phyloP scores from a whole-genome alignment of 1,140 invertebrate genomes.

The Maconellicoccus hirsutus region DNA sequence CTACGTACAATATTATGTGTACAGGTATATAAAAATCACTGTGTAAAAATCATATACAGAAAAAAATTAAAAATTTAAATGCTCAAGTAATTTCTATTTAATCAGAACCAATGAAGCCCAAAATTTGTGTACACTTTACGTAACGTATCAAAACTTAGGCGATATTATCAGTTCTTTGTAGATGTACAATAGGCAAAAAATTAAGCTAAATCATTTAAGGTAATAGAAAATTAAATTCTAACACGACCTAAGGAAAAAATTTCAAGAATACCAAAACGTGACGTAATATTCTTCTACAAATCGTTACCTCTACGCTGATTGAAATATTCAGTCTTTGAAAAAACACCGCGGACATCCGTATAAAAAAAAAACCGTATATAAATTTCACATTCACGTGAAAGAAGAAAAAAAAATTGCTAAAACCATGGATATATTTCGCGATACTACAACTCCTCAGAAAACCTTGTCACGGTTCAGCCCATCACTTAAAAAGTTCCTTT shows the following conservation, averaged over 20 bases:
- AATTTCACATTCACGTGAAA: no score
- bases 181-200: not conserved
- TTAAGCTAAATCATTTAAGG: not conserved
- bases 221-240: not conserved
- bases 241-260: not conserved
- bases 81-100: not conserved
- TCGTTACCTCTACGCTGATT: not conserved
- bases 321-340: not conserved
- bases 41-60: not conserved
- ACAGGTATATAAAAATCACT: not conserved
- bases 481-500: no score
- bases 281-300: not conserved
- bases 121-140: not conserved
- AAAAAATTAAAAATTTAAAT: not conserved
- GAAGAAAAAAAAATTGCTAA: no score
- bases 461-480: no score
- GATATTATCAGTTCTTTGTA: not conserved
- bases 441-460: no score
- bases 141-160: not conserved
- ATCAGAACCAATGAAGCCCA: not conserved
- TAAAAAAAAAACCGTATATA: no score
- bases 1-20: conserved; percentile 1
- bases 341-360: not conserved
- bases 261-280: not conserved
- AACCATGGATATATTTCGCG: no score